These are phyloP conservation scores for Psix sp. DNA, from an alignment of 1,140 invertebrate genomes.

Conservation along the genomic window DNA sequence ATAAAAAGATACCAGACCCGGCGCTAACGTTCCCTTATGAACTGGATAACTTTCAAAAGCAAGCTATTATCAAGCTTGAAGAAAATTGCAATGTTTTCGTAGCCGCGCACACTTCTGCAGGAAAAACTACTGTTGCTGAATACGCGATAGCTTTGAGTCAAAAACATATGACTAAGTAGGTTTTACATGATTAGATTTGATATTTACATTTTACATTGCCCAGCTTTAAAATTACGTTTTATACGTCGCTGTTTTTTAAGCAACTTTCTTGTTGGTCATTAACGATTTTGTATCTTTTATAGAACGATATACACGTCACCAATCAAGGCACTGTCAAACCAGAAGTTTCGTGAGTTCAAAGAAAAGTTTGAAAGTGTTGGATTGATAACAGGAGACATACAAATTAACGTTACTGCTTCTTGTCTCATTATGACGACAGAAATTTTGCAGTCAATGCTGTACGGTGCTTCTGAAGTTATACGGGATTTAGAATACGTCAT, in stretches of 20 bases:
- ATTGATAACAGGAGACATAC: conserved; percentile 96
- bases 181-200: conserved; percentile 1
- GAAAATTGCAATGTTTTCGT: conserved; percentile 97
- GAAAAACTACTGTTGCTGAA: conserved; percentile 99
- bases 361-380: conserved; percentile 95
- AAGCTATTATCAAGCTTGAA: conserved; percentile 95
- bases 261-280: conserved; percentile 6
- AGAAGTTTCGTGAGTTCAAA: conserved; percentile 99
- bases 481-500: conserved; percentile 99
- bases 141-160: conserved; percentile 97
- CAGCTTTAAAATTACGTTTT: no score
- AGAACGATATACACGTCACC: conserved; percentile 99
- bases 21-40: conserved; percentile 94
- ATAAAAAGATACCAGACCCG: conserved; percentile 88
- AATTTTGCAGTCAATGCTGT: conserved; percentile 98
- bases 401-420: conserved; percentile 94
- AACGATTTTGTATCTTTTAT: conserved; percentile 62
- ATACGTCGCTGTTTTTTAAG: no score
- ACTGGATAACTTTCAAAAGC: conserved; percentile 97
- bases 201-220: neutral
- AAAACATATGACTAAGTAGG: conserved; percentile 91
- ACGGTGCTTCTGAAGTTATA: conserved; percentile 95
- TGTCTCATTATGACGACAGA: conserved; percentile 99
- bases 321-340: conserved; percentile 99
- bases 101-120: conserved; percentile 98